Percentiles rank a stretch among this genome's conserved stretches.
phyloP scores from a whole-genome alignment of 2,797 vertebrate genomes.

The Peromyscus attwateri region DNA sequence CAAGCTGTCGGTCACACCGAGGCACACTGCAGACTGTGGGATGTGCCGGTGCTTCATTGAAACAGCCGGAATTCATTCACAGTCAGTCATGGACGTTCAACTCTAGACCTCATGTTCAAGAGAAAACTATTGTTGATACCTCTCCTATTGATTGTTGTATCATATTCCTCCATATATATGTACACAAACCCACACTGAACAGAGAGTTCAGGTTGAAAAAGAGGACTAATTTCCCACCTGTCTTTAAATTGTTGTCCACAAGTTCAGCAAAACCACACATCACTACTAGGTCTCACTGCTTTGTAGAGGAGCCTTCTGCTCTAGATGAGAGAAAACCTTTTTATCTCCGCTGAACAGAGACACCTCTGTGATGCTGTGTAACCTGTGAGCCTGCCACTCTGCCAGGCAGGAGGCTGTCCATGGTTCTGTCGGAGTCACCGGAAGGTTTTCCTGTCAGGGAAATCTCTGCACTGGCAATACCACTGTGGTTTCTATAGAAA shows the following conservation, averaged over 20 bases:
- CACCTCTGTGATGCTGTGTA: not conserved
- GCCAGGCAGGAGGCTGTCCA: not conserved
- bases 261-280: not conserved
- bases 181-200: not conserved
- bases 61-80: not conserved
- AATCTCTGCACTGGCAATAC: not conserved
- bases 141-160: not conserved
- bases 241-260: not conserved
- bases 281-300: not conserved
- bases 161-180: not conserved
- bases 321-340: not conserved
- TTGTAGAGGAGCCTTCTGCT: slow-evolving; percentile 14
- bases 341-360: not conserved
- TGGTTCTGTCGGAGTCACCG: not conserved
- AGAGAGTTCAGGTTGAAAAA: not conserved
- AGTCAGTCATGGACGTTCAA: not conserved
- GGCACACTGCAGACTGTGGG: too few relatives aligned
- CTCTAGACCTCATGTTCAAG: not conserved
- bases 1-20: not conserved
- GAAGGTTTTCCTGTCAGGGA: slow-evolving; percentile 26
- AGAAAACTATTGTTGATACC: not conserved
- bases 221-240: not conserved
- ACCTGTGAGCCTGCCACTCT: not conserved
- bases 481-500: slow-evolving; percentile 83
- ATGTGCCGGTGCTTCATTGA: not conserved